These are phyloP conservation scores for Andrena hattorfiana DNA, from an alignment of 2,888 invertebrate species.

Conservation along the genomic window DNA sequence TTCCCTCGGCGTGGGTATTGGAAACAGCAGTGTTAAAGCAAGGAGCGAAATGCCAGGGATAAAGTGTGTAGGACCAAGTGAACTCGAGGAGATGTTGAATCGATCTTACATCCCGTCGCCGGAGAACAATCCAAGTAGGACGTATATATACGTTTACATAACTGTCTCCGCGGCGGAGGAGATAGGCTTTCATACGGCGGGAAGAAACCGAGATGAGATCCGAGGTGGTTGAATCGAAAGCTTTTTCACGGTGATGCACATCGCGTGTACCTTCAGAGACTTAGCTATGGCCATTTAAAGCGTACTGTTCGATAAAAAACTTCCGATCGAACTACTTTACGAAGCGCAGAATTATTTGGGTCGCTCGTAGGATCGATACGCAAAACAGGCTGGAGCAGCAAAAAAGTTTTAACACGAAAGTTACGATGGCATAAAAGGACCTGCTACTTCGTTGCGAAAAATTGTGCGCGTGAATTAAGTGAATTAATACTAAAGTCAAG, in stretches of 20 bases:
- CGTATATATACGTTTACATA: conserved; percentile 44
- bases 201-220: conserved; percentile 41
- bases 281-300: conserved; percentile 35
- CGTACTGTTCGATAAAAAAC: conserved; percentile 15
- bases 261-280: conserved; percentile 26
- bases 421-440: too few relatives aligned
- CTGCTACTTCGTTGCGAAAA: too few relatives aligned
- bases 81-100: conserved; percentile 26
- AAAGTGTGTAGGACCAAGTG: neutral
- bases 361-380: neutral
- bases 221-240: conserved; percentile 48
- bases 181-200: conserved; percentile 36
- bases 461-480: too few relatives aligned
- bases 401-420: too few relatives aligned
- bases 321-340: conserved; percentile 21
- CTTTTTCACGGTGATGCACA: conserved; percentile 60
- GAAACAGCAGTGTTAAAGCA: neutral
- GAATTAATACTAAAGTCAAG: too few relatives aligned
- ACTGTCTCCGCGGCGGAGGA: conserved; percentile 34
- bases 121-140: conserved; percentile 48
- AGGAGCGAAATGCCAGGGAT: neutral
- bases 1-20: neutral
- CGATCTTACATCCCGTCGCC: conserved; percentile 39
- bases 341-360: conserved; percentile 6
- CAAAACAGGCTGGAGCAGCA: neutral